Conservation (phyloP, 2,113 vertebrate genomes). For the Dolichotis patagonum region DNA sequence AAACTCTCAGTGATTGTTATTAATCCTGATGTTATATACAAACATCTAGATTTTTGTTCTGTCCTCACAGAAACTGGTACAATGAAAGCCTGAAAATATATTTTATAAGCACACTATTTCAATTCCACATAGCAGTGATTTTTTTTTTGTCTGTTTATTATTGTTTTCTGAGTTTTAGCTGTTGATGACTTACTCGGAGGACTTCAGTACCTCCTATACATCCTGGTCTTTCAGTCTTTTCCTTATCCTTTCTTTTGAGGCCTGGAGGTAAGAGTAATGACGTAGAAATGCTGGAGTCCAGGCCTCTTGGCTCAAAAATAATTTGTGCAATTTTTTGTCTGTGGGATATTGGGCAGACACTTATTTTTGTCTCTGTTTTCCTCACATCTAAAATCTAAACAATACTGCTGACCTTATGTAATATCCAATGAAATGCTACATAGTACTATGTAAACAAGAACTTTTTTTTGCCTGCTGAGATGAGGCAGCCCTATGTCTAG, state of each 20-base stretch:
- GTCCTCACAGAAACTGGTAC: neutral
- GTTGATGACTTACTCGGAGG: neutral
- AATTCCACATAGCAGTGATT: neutral
- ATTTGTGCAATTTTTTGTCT: neutral
- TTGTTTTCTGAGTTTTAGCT: neutral
- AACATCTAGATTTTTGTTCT: neutral
- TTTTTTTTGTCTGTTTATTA: neutral
- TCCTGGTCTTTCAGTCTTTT: neutral
- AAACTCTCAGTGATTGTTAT: neutral
- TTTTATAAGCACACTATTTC: neutral
- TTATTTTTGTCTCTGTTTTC: neutral
- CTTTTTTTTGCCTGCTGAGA: neutral
- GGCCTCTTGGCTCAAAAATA: neutral
- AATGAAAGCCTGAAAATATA: neutral
- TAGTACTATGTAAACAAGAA: neutral
- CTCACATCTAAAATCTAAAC: slow-evolving; percentile 7
- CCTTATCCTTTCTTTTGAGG: neutral
- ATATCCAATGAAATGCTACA: neutral
- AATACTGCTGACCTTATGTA: neutral
- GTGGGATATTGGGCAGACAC: neutral
- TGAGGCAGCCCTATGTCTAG: neutral
- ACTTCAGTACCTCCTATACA: neutral
- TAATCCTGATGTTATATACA: neutral
- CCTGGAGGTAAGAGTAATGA: neutral
- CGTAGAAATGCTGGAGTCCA: neutral